These are phyloP conservation scores for Papilio protenor DNA, from an alignment of 2,888 invertebrate genomes.

Conservation along the genomic window DNA sequence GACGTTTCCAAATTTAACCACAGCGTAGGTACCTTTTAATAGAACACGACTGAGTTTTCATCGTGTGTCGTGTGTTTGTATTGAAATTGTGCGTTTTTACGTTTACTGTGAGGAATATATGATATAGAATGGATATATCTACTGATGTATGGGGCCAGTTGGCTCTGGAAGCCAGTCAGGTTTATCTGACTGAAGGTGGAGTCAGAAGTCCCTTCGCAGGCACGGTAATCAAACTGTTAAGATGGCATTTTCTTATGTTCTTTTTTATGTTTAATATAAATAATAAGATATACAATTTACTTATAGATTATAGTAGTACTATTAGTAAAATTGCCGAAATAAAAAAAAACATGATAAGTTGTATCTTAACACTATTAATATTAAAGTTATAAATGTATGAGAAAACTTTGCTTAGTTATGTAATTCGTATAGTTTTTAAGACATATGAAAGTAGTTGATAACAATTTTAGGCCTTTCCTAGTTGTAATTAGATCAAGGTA, in stretches of 20 bases:
- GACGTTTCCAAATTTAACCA: conserved; percentile 81
- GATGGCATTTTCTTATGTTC: not conserved
- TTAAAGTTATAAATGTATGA: not conserved
- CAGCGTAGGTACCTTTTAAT: conserved; percentile 69
- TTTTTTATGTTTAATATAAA: not conserved
- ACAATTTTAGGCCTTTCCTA: not conserved
- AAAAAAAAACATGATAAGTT: not conserved
- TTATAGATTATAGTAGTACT: too few species aligned
- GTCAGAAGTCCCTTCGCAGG: conserved; percentile 92
- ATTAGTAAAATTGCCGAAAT: too few species aligned
- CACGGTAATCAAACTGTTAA: conserved; percentile 86
- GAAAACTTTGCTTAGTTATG: not conserved
- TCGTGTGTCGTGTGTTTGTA: conserved; percentile 67
- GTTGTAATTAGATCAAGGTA: not conserved
- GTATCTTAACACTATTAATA: not conserved
- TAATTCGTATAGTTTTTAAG: not conserved
- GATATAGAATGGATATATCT: conserved; percentile 85
- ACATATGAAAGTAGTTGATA: not conserved
- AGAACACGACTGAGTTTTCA: conserved; percentile 65
- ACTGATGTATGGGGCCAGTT: conserved; percentile 95
- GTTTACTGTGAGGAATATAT: conserved; percentile 55
- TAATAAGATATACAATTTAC: too few species aligned
- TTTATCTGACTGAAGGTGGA: conserved; percentile 92
- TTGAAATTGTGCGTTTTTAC: conserved; percentile 55
- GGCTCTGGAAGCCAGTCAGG: conserved; percentile 93